A percentile compares a stretch with the other conserved stretches of the same genome.
Evolutionary conservation across 2,888 invertebrate genomes (phyloP).

Genomic region (Heliconius aoede): DNA sequence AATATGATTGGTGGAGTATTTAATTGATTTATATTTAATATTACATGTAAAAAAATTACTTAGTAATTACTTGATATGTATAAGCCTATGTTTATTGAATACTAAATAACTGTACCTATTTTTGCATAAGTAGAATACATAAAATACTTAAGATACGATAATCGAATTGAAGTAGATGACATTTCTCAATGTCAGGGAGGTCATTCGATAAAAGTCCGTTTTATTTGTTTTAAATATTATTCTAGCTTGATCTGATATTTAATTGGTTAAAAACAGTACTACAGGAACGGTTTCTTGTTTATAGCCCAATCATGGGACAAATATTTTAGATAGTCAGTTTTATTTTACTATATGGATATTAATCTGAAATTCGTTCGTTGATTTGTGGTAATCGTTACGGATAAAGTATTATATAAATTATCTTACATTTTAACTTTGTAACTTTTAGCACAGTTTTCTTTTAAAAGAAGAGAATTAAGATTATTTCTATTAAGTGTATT

Average conservation of each 20-base stretch:
- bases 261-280: slow-evolving; percentile 45
- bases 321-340: neutral
- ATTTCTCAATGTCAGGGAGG: slow-evolving; percentile 58
- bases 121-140: too few relatives aligned
- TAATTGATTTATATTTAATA: too few relatives aligned
- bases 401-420: neutral
- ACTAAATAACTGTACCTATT: too few relatives aligned
- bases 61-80: too few relatives aligned
- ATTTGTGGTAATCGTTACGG: slow-evolving; percentile 7
- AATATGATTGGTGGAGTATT: too few relatives aligned
- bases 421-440: neutral
- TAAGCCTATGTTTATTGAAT: too few relatives aligned
- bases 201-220: slow-evolving; percentile 50
- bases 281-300: neutral
- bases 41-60: too few relatives aligned
- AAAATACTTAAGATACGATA: too few relatives aligned
- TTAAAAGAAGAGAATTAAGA: neutral
- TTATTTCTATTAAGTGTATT: neutral
- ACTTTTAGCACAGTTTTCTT: neutral
- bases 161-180: too few relatives aligned
- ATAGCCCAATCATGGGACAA: slow-evolving; percentile 13
- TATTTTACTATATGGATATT: too few relatives aligned
- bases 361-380: too few relatives aligned
- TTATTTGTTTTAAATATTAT: slow-evolving; percentile 17
- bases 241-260: neutral